phyloP scores from a whole-genome alignment of 2,113 vertebrate genomes.

The Chloropsis hardwickii region DNA sequence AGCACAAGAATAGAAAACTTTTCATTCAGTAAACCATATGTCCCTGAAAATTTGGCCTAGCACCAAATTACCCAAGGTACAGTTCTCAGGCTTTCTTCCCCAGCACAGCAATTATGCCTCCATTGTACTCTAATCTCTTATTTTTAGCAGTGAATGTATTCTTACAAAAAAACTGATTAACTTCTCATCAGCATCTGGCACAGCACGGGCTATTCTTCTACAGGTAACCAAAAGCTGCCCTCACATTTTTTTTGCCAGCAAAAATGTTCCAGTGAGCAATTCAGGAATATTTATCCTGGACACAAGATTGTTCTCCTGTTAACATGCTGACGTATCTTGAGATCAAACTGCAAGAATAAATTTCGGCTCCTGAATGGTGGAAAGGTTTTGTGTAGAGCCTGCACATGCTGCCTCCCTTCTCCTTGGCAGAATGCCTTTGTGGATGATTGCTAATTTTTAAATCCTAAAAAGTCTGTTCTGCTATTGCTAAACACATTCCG shows the following conservation, averaged over 20 bases:
- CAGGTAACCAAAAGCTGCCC: neutral
- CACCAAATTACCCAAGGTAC: neutral
- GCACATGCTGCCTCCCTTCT: neutral
- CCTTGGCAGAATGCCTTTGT: neutral
- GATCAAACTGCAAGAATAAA: neutral
- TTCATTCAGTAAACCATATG: neutral
- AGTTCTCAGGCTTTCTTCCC: neutral
- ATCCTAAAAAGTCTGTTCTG: neutral
- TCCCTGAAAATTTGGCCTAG: neutral
- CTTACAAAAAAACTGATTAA: slow-evolving; percentile 14
- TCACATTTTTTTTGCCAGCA: neutral
- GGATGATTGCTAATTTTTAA: neutral
- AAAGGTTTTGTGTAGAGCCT: neutral
- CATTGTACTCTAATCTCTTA: neutral
- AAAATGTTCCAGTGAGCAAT: neutral
- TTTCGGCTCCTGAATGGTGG: neutral
- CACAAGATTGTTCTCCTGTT: neutral
- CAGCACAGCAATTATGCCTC: neutral
- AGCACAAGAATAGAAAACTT: neutral
- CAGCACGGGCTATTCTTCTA: neutral
- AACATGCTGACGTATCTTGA: neutral
- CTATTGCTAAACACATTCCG: neutral
- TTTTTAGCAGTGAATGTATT: slow-evolving; percentile 19
- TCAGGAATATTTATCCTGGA: neutral
- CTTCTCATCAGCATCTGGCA: slow-evolving; percentile 7